Percentiles rank a stretch among this genome's conserved stretches.
These are phyloP conservation scores for Harlomillsia oculata DNA, from an alignment of 1,140 invertebrate species.

Conservation along the genomic window DNA sequence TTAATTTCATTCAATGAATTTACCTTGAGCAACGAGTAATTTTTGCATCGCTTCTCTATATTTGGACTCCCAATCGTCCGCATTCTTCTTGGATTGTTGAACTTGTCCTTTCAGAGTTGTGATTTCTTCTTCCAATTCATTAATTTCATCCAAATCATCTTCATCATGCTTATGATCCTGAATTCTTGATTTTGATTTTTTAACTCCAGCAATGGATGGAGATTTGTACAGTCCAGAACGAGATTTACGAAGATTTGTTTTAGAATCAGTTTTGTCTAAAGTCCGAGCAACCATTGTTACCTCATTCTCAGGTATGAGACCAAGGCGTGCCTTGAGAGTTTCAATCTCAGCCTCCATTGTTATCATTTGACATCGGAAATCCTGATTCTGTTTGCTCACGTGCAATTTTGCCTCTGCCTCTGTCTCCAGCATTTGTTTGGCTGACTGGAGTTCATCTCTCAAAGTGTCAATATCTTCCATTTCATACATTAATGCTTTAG, in stretches of 20 bases:
- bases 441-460: constrained; percentile 80
- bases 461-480: constrained; percentile 79
- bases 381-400: constrained; percentile 73
- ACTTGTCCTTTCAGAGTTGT: constrained; percentile 55
- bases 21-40: constrained; percentile 58
- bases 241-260: constrained; percentile 24
- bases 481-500: too few relatives aligned
- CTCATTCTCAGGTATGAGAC: constrained; percentile 36
- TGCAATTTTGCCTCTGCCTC: constrained; percentile 77
- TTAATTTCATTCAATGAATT: background rate
- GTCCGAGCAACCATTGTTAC: constrained; percentile 25
- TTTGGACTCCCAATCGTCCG: constrained; percentile 68
- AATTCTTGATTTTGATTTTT: constrained; percentile 33
- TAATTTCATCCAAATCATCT: constrained; percentile 40
- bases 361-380: constrained; percentile 48
- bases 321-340: constrained; percentile 39
- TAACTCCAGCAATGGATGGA: constrained; percentile 28
- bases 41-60: constrained; percentile 62
- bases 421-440: constrained; percentile 76
- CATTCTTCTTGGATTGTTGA: constrained; percentile 60
- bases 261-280: constrained; percentile 25
- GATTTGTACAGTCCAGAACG: constrained; percentile 33
- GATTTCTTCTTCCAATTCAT: constrained; percentile 40
- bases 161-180: constrained; percentile 45
- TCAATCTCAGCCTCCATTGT: constrained; percentile 38